Conservation (phyloP, 2,888 invertebrate genomes). For the Lampropteryx suffumata region DNA sequence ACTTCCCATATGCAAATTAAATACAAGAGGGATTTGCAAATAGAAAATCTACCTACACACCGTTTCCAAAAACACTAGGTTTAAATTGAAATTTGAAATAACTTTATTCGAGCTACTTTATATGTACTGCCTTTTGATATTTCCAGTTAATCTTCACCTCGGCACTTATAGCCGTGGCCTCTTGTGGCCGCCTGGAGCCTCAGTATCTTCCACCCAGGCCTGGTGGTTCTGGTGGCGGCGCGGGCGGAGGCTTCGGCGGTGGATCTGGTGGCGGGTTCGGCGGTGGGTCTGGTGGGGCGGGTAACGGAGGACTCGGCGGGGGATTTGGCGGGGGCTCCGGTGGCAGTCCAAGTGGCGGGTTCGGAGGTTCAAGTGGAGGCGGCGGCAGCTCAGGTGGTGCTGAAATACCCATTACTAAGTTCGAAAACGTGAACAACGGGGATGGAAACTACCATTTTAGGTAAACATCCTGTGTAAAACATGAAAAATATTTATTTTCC, state of each 20-base stretch:
- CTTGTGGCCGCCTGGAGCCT: conserved; percentile 56
- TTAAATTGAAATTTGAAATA: no score
- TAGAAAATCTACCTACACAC: no score
- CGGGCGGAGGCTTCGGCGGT: conserved; percentile 39
- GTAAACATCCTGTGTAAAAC: no score
- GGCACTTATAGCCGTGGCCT: conserved; percentile 57
- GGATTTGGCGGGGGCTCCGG: conserved; percentile 54
- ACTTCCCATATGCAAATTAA: no score
- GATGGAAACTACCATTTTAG: conserved; percentile 86
- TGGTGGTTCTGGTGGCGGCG: conserved; percentile 37
- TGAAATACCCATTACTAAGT: conserved; percentile 82
- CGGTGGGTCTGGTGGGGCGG: conserved; percentile 35
- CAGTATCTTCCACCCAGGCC: conserved; percentile 49
- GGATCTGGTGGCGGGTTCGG: conserved; percentile 56
- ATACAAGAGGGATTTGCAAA: no score
- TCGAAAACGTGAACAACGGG: conserved; percentile 85
- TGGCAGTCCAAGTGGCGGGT: conserved; percentile 27
- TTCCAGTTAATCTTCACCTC: conserved; percentile 50
- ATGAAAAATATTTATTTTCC: no score
- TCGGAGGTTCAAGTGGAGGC: conserved; percentile 40
- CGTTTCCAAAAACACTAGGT: no score
- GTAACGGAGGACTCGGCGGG: conserved; percentile 35
- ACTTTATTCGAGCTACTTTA: no score
- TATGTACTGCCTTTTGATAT: background rate
- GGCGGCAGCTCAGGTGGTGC: conserved; percentile 59